Percentiles rank a stretch among this genome's conserved stretches.
These are phyloP conservation scores for Champsocephalus esox DNA, from an alignment of 2,797 vertebrate species.

Conservation along the genomic window DNA sequence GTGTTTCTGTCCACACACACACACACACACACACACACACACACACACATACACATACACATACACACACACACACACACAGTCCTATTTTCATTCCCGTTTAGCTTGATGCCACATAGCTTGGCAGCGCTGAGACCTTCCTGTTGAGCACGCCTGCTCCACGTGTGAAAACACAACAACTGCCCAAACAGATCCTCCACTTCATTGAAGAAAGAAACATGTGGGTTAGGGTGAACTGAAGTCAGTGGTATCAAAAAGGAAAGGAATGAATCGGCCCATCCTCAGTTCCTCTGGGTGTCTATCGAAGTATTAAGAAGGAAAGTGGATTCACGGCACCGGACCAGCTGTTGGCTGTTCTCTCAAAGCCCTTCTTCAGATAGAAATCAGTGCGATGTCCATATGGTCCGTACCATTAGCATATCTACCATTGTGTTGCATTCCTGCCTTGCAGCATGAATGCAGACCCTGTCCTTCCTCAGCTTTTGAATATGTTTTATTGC, in stretches of 20 bases:
- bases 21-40: conserved; percentile 3
- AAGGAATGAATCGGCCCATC: conserved; percentile 56
- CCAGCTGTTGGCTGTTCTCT: conserved; percentile 37
- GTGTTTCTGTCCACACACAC: conserved; percentile 23
- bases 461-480: conserved; percentile 46
- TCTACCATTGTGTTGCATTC: conserved; percentile 26
- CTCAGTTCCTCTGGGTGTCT: conserved; percentile 37
- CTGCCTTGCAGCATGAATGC: conserved; percentile 39
- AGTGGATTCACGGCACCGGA: conserved; percentile 20
- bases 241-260: conserved; percentile 58
- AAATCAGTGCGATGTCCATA: conserved; percentile 13
- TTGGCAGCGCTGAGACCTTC: conserved; percentile 80
- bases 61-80: conserved; percentile 47
- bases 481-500: conserved; percentile 60
- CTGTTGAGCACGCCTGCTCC: conserved; percentile 79
- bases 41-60: conserved; percentile 16
- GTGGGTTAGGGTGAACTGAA: conserved; percentile 61
- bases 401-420: conserved; percentile 36
- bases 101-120: conserved; percentile 85
- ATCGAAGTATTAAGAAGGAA: conserved; percentile 27
- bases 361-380: conserved; percentile 15
- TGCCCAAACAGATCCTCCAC: conserved; percentile 84
- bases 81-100: conserved; percentile 82
- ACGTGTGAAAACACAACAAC: conserved; percentile 83
- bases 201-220: conserved; percentile 63